Percentiles rank a stretch among this genome's conserved stretches.
phyloP scores from a whole-genome alignment of 2,888 invertebrate genomes.

The Yponomeuta plumbellus region DNA sequence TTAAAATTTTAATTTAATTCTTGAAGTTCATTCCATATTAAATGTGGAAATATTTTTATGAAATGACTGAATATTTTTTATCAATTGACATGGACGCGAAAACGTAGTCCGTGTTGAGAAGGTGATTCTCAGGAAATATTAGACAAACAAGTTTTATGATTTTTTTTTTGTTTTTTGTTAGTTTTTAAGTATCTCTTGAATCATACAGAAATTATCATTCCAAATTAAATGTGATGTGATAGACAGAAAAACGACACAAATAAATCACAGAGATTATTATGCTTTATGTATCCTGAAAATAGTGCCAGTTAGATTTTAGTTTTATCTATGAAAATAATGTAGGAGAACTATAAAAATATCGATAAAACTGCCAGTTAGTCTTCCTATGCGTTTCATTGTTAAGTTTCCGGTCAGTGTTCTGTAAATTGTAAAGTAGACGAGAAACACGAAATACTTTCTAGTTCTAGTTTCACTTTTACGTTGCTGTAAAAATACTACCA shows the following conservation, averaged over 20 bases:
- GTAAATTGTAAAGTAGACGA: background rate
- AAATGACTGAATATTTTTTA: conserved; percentile 12
- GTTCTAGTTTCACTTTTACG: background rate
- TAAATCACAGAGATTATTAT: conserved; percentile 7
- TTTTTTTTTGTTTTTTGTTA: background rate
- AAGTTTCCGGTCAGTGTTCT: conserved; percentile 16
- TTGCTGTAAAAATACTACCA: background rate
- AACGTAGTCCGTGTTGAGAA: no score
- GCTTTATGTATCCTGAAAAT: background rate
- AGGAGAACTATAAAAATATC: background rate
- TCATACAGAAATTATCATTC: background rate
- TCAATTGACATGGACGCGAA: background rate
- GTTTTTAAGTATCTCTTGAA: background rate
- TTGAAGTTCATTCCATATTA: conserved; percentile 12
- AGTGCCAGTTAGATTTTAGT: conserved; percentile 16
- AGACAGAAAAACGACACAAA: conserved; percentile 1
- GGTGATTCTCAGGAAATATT: background rate
- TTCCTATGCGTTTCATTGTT: conserved; percentile 23
- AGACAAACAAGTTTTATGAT: background rate
- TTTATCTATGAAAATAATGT: conserved; percentile 6
- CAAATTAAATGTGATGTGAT: background rate
- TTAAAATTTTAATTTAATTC: background rate
- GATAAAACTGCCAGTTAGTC: conserved; percentile 27
- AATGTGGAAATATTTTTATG: conserved; percentile 9
- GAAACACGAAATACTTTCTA: background rate